phyloP scores from a whole-genome alignment of 1,140 invertebrate species.

The Drosophila tropicalis region DNA sequence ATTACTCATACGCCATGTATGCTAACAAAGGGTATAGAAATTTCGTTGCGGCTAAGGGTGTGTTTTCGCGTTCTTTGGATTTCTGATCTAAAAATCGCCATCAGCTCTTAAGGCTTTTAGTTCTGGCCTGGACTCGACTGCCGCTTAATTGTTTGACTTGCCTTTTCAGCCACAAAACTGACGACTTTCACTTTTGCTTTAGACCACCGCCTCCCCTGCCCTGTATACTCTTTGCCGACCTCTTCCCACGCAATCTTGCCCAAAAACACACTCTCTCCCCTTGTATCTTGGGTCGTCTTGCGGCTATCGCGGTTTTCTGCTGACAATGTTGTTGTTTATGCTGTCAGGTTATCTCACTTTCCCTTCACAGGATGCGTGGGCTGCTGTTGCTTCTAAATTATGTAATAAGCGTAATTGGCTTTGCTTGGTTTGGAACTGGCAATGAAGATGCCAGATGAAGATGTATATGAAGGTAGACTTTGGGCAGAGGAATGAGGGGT shows the following conservation, averaged over 20 bases:
- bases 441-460: background rate
- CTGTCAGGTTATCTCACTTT: conserved; percentile 51
- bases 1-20: no score
- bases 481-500: background rate
- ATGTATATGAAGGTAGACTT: background rate
- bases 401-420: conserved; percentile 79
- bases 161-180: conserved; percentile 27
- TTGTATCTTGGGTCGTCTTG: conserved; percentile 20
- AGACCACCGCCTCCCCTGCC: background rate
- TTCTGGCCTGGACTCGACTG: background rate
- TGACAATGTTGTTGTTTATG: conserved; percentile 44
- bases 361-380: conserved; percentile 44
- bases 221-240: no score
- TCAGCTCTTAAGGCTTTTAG: conserved; percentile 66
- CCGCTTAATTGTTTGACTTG: conserved; percentile 67
- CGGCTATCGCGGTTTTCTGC: conserved; percentile 43
- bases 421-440: conserved; percentile 9
- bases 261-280: background rate
- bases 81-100: conserved; percentile 35
- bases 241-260: background rate
- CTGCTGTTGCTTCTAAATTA: conserved; percentile 60
- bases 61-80: background rate
- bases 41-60: no score
- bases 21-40: no score
- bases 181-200: conserved; percentile 7